Evolutionary conservation across 2,888 invertebrate species (phyloP), one percentile per base, ranked within the genome.

Genomic region (Isotomurus palustris): DNA sequence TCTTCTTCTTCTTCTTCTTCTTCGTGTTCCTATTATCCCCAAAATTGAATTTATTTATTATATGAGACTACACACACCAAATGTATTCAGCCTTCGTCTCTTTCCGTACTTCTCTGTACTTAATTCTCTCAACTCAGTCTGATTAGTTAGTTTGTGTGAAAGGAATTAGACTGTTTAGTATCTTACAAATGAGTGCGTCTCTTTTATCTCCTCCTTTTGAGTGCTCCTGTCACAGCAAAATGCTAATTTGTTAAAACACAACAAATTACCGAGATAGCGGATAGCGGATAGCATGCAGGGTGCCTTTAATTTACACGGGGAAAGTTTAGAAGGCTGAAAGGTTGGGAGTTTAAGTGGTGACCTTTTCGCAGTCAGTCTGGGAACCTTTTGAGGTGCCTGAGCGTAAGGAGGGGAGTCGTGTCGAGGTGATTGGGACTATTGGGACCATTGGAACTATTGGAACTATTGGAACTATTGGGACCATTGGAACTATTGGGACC

Each of bases 1-100:
- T 43, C 43, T 22, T 24, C 19, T 24, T 22, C 22, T 24, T 24
- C 19, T 12, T 22, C 19, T 22, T 22, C 43, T 35, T 4, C 14
- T 29, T 14, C 28, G 17, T 22, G 12, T 27, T 8, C 40, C 40
- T 50, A 50, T 38, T 38, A 50, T 50, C 4, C 24, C 24, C 36
- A n/a, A n/a, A n/a, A n/a, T n/a, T n/a, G 36, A 36, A 50, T 50
- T 50, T 50, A 50, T 50, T 50, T 38, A 50, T 38, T 38, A 38
- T 22, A 36, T 38, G 24, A 50, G 50, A n/a, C 22, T 38, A n/a
- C n/a, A n/a, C n/a, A n/a, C n/a, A 27, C 12, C 50, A 40, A 50
- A 43, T 43, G 43, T 28, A 27, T 49, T 21, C 49, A 17, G 22
- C 35, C 28, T n/a, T 47, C 29, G 4, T 21, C 32, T 32, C 29